Evolutionary conservation across 2,113 vertebrate genomes (phyloP).

Genomic region (Dicaeum eximium): DNA sequence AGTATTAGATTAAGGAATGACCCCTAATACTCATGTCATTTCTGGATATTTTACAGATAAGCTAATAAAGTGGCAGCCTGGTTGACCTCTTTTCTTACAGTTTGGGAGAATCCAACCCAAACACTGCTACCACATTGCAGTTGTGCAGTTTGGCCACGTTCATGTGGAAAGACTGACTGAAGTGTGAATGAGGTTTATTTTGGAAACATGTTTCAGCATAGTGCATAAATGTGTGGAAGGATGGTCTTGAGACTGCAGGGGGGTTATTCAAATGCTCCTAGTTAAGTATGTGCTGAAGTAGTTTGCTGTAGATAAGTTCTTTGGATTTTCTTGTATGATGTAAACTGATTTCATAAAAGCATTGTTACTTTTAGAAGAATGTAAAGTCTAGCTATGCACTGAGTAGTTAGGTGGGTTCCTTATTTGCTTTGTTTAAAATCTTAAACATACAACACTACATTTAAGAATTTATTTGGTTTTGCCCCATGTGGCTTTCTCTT

Average conservation of each 20-base stretch:
- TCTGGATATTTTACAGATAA: neutral
- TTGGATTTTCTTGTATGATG: neutral
- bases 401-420: neutral
- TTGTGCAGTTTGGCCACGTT: neutral
- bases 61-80: neutral
- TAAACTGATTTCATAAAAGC: neutral
- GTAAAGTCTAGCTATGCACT: neutral
- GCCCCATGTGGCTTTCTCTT: neutral
- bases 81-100: neutral
- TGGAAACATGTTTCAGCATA: neutral
- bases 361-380: neutral
- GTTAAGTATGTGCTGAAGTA: neutral
- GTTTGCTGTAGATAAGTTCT: neutral
- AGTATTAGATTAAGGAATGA: neutral
- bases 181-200: neutral
- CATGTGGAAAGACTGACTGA: neutral
- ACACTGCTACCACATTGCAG: neutral
- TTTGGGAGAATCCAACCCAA: neutral
- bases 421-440: neutral
- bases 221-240: neutral
- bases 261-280: neutral
- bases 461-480: neutral
- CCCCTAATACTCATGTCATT: neutral
- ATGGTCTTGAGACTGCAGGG: neutral
- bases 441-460: neutral